Evolutionary conservation across 2,113 vertebrate genomes (phyloP), one percentile per base, ranked within the genome.

Genomic region (Gopherus evgoodei): DNA sequence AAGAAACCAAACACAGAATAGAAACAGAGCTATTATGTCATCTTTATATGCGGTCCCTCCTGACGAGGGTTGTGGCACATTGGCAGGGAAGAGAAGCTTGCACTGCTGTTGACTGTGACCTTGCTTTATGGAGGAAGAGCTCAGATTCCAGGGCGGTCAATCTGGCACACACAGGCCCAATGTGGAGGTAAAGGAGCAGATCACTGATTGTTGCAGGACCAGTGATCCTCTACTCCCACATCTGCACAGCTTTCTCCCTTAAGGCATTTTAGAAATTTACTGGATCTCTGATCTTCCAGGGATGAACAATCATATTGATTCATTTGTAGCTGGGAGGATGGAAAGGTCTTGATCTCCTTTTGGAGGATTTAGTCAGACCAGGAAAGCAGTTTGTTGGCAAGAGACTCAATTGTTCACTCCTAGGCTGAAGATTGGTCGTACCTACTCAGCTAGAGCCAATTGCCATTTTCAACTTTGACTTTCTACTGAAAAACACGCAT

Each of bases 401-500:
- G 89, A 87, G 78, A 75, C 19, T 72, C 93, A 88, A 87, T 94
- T 90, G 85, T 90, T 95, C 96, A 96, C 81, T 86, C 89, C 29
- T 83, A 97, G 94, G 96, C 89, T 95, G 54, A 88, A n/a, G 52
- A 50, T 94, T 87, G 94, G 83, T 1, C 2, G 83, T 93, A 76
- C 76, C 84, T 89, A 75, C 92, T 80, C 2, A 83, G 5, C 44
- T 16, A 84, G 35, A 17, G 19, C 4, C 8, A 69, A 69, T 10
- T 69, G 85, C 53, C 78, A 89, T 95, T 97, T 94, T 86, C 87
- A 89, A 62, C 75, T 78, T 82, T 84, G 62, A 93, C 90, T 94
- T 95, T 96, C 81, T 86, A 78, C 81, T 92, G 96, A 90, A 91
- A 96, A 93, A 89, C 81, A 96, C 81, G 86, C 78, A 92, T 92